Base-by-base conservation (phyloP, 2,113 vertebrate species). In the Antechinus stuartii region DNA sequence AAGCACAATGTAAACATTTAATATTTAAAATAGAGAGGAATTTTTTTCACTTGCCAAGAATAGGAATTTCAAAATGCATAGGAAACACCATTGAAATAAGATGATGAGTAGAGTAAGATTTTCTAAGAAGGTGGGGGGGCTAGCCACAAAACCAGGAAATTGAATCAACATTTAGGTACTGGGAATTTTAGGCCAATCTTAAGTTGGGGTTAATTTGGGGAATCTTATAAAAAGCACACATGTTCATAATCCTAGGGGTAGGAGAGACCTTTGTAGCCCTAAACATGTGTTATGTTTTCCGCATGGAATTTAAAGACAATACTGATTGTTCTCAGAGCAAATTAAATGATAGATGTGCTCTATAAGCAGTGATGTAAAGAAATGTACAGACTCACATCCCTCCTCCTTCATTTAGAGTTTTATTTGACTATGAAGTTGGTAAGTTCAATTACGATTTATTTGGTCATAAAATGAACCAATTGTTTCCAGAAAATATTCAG, bases 381-480 rank as follows among this genome's bases (percentile, higher is more conserved):
- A 97, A 97, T 95, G 54, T 23, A 90, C 92, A 95, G 93, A 96
- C 49, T 96, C 94, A 90, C 76, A 96, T 91, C 52, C 35, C 24
- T 95, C 94, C 49, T 49, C 96, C 90, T 95, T 96, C 94, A 95
- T 97, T 96, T 96, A 96, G 50, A 61, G 92, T 95, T 96, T 94
- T 93, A 96, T 94, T 0, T 95, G 53, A 25, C 96, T 97, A 96
- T 94, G 96, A 97, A 98, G 93, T 97, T 97, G 95, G 89, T 94
- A 98, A 96, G 90, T 96, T 97, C 91, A 96, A 91, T 98, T 97
- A 96, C 95, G 93, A 96, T 97, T 97, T 98, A 96, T 98, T 98
- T 96, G 95, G 91, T 93, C 97, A 97, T 98, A 98, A 98, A 98
- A 98, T 91, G 97, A 98, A 97, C 93, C 93, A 97, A 96, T 98